phyloP scores from a whole-genome alignment of 2,888 invertebrate species.

The Seira musarum region DNA sequence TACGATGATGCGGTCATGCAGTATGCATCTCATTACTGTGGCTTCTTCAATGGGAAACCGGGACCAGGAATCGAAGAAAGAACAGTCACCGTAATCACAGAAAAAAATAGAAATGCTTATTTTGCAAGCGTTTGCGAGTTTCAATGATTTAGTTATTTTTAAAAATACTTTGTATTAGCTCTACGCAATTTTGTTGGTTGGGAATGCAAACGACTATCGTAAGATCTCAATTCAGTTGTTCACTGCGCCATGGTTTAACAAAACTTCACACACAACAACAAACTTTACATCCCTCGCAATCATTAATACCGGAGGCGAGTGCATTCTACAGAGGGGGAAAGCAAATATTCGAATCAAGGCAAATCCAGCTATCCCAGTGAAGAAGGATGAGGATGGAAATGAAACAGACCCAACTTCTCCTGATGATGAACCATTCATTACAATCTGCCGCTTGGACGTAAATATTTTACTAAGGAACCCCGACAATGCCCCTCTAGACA shows the following conservation, averaged over 20 bases:
- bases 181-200: constrained; percentile 46
- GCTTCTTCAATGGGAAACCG: constrained; percentile 14
- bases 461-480: not conserved
- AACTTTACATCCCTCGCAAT: constrained; percentile 41
- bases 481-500: constrained; percentile 14
- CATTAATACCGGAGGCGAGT: constrained; percentile 40
- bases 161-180: constrained; percentile 30
- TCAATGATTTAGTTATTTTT: not conserved
- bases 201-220: constrained; percentile 49
- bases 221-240: constrained; percentile 51
- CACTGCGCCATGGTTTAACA: constrained; percentile 35
- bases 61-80: constrained; percentile 12
- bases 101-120: constrained; percentile 6
- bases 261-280: not conserved
- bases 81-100: constrained; percentile 14
- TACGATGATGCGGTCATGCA: constrained; percentile 51
- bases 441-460: constrained; percentile 34
- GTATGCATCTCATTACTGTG: constrained; percentile 45
- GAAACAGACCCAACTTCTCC: too few relatives aligned
- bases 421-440: constrained; percentile 9
- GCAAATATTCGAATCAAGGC: too few relatives aligned
- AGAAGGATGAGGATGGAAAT: too few relatives aligned
- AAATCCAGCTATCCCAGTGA: too few relatives aligned
- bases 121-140: not conserved
- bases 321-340: constrained; percentile 42